Percentiles rank a stretch among this genome's conserved stretches.
Conservation (phyloP, 2,113 vertebrate genomes). For the Blennius ocellaris region DNA sequence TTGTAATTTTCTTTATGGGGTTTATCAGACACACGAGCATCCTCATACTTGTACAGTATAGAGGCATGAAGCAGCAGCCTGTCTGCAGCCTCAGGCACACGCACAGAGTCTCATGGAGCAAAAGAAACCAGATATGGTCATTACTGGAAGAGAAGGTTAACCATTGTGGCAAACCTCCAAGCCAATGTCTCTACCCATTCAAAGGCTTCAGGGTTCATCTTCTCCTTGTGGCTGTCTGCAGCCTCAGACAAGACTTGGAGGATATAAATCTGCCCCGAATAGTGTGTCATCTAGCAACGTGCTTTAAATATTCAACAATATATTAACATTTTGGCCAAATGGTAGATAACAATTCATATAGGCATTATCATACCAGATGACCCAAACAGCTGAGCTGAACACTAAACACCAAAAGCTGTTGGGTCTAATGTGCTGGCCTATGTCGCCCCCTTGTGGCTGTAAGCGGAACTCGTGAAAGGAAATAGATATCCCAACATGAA, state of each 20-base stretch:
- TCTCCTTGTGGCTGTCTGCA: slow-evolving; percentile 49
- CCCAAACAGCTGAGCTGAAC: slow-evolving; percentile 13
- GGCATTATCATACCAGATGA: slow-evolving; percentile 12
- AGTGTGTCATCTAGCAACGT: slow-evolving; percentile 38
- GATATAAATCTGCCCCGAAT: slow-evolving; percentile 54
- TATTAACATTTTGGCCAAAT: slow-evolving; percentile 23
- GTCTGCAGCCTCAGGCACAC: slow-evolving; percentile 32
- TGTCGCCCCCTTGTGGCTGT: slow-evolving; percentile 59
- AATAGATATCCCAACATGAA: too few species aligned
- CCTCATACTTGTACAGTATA: slow-evolving; percentile 4
- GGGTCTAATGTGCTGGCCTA: neutral
- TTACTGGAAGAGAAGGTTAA: slow-evolving; percentile 77
- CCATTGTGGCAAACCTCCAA: slow-evolving; percentile 80
- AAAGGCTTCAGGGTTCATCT: slow-evolving; percentile 54
- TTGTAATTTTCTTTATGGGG: slow-evolving; percentile 39
- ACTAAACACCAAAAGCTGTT: neutral
- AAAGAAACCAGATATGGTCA: slow-evolving; percentile 79
- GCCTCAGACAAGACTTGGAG: slow-evolving; percentile 47
- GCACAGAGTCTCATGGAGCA: slow-evolving; percentile 49
- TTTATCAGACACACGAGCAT: slow-evolving; percentile 51
- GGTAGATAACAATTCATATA: slow-evolving; percentile 16
- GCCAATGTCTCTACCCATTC: slow-evolving; percentile 77
- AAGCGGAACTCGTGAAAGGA: too few species aligned
- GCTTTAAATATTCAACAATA: slow-evolving; percentile 19
- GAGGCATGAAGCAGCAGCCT: slow-evolving; percentile 34